Percentiles rank a stretch among this genome's conserved stretches.
Conservation (phyloP, 1,140 invertebrate species). For the Ceratina australensis region DNA sequence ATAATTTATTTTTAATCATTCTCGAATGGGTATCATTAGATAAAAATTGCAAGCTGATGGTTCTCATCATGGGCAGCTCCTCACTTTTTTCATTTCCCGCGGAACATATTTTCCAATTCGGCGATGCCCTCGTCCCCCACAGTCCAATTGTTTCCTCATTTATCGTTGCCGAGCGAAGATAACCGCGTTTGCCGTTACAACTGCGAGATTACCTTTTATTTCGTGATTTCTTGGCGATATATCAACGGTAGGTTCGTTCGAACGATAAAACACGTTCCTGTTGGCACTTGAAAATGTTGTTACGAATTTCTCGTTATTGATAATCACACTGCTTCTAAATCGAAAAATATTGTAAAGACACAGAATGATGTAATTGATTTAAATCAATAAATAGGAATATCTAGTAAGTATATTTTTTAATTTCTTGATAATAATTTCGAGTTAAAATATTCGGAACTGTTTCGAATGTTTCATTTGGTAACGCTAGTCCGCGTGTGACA, state of each 20-base stretch:
- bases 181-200: slow-evolving; percentile 25
- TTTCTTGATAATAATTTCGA: too few species aligned
- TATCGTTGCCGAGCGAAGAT: slow-evolving; percentile 1
- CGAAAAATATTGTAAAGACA: too few species aligned
- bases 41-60: not conserved
- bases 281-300: slow-evolving; percentile 4
- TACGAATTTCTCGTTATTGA: not conserved
- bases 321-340: too few species aligned
- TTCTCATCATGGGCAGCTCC: not conserved
- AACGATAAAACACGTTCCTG: slow-evolving; percentile 34
- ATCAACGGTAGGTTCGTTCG: not conserved
- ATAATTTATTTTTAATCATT: too few species aligned
- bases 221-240: slow-evolving; percentile 45
- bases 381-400: too few species aligned
- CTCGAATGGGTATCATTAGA: not conserved
- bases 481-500: too few species aligned
- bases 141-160: slow-evolving; percentile 35
- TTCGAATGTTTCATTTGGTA: too few species aligned
- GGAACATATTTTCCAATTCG: slow-evolving; percentile 40
- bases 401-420: too few species aligned
- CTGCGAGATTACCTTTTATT: slow-evolving; percentile 54
- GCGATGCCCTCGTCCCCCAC: slow-evolving; percentile 20
- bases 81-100: slow-evolving; percentile 33
- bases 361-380: too few species aligned
- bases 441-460: too few species aligned